Base-by-base conservation (phyloP, 1,140 invertebrate genomes). In the Rhyacophila brunnea region DNA sequence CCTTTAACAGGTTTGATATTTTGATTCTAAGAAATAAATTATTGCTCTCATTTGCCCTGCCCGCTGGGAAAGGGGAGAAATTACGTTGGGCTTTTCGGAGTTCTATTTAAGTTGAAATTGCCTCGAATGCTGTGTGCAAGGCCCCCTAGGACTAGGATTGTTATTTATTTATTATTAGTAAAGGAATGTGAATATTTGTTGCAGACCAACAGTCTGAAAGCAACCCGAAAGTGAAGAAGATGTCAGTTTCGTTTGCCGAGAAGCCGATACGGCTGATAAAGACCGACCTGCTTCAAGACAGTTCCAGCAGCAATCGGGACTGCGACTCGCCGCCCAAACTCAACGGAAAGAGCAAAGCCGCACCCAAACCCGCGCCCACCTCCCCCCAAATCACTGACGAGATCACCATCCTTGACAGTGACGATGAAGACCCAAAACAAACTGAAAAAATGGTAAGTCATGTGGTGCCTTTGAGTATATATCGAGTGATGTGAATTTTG, bases 261-360 rank as follows among this genome's bases (percentile, higher is more conserved):
- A 57, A 57, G 35, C 55, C 55, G 13, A 40, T 48, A 35, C 36
- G 49, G 4, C 38, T 19, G 17, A 57, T 57, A 13, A 57, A 57
- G 46, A 57, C 34, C 36, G 55, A 57, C 17, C 35, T 57, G 14
- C 18, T 57, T 14, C 45, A 57, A 5, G 55, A 57, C 20, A 49
- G 32, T 34, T 28, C 35, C 23, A 49, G 55, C 18, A 47, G 45
- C 19, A 46, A 45, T 17, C 28, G 35, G 4, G 53, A 56, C 43
- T 45, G 35, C 1, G 53, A 56, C 43, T 45, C 40, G 15, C 20
- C 45, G 1, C 19, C 18, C 14, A 48, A 34, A 32, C n/a, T 49
- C 20, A 48, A 57, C 19, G 47, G 55, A 15, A 57, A 50, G 49
- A 28, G 28, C 10, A 57, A 57, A 13, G 14, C 17, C 32, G 50